Evolutionary conservation across 2,888 invertebrate species (phyloP).

Genomic region (Pterostichus niger): DNA sequence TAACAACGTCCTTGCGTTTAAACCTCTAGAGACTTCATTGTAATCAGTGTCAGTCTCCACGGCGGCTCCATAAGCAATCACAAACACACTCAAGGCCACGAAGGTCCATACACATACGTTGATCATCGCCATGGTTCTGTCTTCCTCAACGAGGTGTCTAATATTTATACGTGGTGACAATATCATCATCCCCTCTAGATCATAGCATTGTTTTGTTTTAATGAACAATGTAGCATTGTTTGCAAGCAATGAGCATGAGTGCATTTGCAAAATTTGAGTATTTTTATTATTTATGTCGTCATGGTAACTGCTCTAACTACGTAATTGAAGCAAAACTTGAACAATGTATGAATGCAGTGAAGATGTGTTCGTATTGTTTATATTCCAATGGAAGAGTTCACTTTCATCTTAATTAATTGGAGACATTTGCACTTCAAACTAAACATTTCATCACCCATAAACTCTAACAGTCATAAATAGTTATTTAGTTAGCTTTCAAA

Average conservation of each 20-base stretch:
- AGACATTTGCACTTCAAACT: too few species aligned
- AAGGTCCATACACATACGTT: neutral
- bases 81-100: neutral
- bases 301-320: too few species aligned
- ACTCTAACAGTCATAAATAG: too few species aligned
- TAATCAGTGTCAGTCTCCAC: constrained; percentile 19
- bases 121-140: neutral
- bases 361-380: too few species aligned
- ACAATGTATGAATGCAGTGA: too few species aligned
- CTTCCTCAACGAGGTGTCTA: neutral
- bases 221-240: constrained; percentile 60
- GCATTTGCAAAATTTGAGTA: constrained; percentile 32
- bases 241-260: constrained; percentile 51
- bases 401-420: too few species aligned
- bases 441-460: too few species aligned
- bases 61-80: neutral
- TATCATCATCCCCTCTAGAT: neutral
- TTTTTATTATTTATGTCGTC: too few species aligned
- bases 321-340: too few species aligned
- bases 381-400: too few species aligned
- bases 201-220: constrained; percentile 23
- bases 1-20: constrained; percentile 73
- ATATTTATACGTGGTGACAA: constrained; percentile 13
- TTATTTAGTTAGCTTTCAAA: too few species aligned
- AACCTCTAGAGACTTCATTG: constrained; percentile 53